Evolutionary conservation across 2,888 invertebrate species (phyloP).

Genomic region (Lymantria monacha): DNA sequence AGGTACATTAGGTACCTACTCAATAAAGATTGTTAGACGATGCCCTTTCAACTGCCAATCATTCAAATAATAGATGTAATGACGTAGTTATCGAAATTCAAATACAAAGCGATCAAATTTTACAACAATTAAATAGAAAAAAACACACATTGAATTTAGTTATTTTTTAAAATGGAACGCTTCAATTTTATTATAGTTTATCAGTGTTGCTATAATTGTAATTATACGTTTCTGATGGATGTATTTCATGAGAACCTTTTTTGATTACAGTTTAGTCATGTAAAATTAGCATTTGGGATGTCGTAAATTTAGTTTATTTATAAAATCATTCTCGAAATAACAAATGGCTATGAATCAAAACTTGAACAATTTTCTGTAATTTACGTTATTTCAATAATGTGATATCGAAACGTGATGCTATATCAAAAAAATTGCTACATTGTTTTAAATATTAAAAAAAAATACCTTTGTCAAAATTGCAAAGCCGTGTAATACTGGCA

Average conservation of each 20-base stretch:
- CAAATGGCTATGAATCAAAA: too few species aligned
- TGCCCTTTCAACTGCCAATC: conserved; percentile 26
- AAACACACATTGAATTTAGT: conserved; percentile 12
- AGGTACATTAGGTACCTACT: too few species aligned
- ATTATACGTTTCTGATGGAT: conserved; percentile 33
- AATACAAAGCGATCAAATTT: conserved; percentile 17
- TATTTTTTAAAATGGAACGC: conserved; percentile 26
- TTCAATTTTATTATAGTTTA: conserved; percentile 25
- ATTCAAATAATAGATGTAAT: conserved; percentile 30
- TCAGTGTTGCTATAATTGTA: conserved; percentile 35
- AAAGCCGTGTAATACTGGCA: too few species aligned
- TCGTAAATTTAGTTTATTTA: too few species aligned
- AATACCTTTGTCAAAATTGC: too few species aligned
- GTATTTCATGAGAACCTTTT: conserved; percentile 29
- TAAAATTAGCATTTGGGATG: conserved; percentile 14
- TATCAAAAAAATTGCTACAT: too few species aligned
- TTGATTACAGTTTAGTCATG: conserved; percentile 25
- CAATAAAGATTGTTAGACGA: background rate
- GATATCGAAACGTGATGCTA: too few species aligned
- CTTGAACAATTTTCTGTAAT: too few species aligned
- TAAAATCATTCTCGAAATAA: too few species aligned
- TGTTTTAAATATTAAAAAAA: too few species aligned
- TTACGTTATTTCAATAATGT: too few species aligned
- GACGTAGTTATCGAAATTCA: conserved; percentile 11
- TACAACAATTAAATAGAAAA: background rate